Conservation (phyloP, 2,888 invertebrate genomes). For the Aleiodes testaceus region DNA sequence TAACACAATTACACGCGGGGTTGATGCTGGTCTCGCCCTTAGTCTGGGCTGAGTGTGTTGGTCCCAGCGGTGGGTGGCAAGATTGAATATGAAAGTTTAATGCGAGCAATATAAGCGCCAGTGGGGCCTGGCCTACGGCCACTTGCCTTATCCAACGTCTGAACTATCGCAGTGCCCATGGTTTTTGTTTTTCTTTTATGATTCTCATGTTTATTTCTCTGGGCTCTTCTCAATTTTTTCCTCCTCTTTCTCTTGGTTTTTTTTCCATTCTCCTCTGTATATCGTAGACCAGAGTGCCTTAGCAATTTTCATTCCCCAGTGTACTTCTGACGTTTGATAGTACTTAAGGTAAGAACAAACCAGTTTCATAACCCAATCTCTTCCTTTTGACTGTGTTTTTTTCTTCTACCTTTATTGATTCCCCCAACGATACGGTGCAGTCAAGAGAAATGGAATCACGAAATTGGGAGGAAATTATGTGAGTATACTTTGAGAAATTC, state of each 20-base stretch:
- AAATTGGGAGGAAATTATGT: not conserved
- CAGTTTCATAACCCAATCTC: conserved; percentile 2
- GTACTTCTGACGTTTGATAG: conserved; percentile 21
- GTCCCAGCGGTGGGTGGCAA: conserved; percentile 72
- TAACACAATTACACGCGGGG: conserved; percentile 69
- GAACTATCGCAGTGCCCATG: conserved; percentile 59
- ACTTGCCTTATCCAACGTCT: conserved; percentile 59
- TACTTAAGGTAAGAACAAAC: conserved; percentile 9
- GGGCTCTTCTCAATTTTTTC: conserved; percentile 17
- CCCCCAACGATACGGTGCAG: not conserved
- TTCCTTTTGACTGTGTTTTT: not conserved
- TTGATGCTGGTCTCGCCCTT: conserved; percentile 60
- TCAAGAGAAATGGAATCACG: not conserved
- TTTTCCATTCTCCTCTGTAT: conserved; percentile 21
- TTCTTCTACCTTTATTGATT: not conserved
- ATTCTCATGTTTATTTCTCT: conserved; percentile 27
- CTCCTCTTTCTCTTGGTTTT: conserved; percentile 24
- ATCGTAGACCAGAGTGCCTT: conserved; percentile 5
- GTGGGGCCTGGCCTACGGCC: conserved; percentile 60
- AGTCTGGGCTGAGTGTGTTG: conserved; percentile 28
- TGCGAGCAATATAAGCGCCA: conserved; percentile 71
- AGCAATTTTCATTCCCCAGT: conserved; percentile 10
- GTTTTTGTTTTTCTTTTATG: conserved; percentile 39
- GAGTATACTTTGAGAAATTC: not conserved
- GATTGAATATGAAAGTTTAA: conserved; percentile 89